phyloP scores from a whole-genome alignment of 2,113 vertebrate genomes.

The Eulemur macaco region DNA sequence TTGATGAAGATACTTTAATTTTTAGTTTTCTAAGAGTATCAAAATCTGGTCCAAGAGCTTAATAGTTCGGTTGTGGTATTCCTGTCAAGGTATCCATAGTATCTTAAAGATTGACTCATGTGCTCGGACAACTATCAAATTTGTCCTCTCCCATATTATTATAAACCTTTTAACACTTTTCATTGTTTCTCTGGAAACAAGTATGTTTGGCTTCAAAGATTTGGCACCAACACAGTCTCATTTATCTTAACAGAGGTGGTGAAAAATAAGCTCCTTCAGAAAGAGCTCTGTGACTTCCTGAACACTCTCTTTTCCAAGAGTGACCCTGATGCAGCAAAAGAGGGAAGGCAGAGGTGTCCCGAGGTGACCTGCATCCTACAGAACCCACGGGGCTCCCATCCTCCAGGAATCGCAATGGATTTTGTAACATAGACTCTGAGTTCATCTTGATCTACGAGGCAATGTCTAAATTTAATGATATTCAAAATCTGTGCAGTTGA shows the following conservation, averaged over 20 bases:
- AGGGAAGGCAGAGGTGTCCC: neutral
- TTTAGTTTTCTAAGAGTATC: neutral
- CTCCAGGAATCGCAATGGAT: neutral
- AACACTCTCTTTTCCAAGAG: neutral
- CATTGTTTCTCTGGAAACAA: slow-evolving; percentile 41
- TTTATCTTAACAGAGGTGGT: slow-evolving; percentile 42
- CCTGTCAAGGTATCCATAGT: neutral
- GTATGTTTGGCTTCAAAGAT: slow-evolving; percentile 1
- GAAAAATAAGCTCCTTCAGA: slow-evolving; percentile 28
- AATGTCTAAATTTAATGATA: neutral
- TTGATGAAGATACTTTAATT: neutral
- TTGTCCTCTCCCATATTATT: slow-evolving; percentile 19
- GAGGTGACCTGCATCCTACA: neutral
- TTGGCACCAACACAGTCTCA: neutral
- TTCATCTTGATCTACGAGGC: neutral
- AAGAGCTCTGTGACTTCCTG: slow-evolving; percentile 19
- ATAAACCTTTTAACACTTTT: slow-evolving; percentile 39
- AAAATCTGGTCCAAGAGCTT: neutral
- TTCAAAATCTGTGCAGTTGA: neutral
- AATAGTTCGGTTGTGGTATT: neutral
- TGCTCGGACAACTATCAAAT: neutral
- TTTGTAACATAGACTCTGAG: neutral
- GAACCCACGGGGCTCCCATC: neutral
- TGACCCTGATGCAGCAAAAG: neutral
- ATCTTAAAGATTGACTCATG: slow-evolving; percentile 11